phyloP scores from a whole-genome alignment of 1,140 invertebrate genomes.

The Venturia canescens region DNA sequence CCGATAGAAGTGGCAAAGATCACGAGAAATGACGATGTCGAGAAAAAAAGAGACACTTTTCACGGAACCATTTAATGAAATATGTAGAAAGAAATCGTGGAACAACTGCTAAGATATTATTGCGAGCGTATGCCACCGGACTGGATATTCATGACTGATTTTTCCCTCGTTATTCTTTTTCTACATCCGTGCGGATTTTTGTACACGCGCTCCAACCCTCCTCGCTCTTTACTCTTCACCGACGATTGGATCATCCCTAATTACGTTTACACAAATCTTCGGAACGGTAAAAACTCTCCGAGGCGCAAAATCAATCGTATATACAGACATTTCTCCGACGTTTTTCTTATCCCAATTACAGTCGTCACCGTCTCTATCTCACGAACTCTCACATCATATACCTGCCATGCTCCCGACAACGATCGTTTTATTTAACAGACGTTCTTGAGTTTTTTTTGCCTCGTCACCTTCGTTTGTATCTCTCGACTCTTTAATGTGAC shows the following conservation, averaged over 20 bases:
- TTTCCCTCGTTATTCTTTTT: not conserved
- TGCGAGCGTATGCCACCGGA: not conserved
- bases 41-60: not conserved
- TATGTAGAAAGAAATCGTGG: slow-evolving; percentile 45
- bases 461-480: too few species aligned
- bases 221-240: not conserved
- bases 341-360: slow-evolving; percentile 24
- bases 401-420: too few species aligned
- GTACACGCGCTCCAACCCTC: not conserved
- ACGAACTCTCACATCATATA: not conserved
- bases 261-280: slow-evolving; percentile 46
- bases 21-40: not conserved
- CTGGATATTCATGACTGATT: not conserved
- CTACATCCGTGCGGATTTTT: not conserved
- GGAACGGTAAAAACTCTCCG: not conserved
- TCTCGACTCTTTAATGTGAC: too few species aligned
- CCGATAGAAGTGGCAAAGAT: not conserved
- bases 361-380: not conserved
- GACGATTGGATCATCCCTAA: slow-evolving; percentile 46
- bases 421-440: too few species aligned
- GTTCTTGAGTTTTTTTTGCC: too few species aligned
- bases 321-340: not conserved
- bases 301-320: not conserved
- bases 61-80: slow-evolving; percentile 44
- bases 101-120: slow-evolving; percentile 23